Evolutionary conservation across 2,888 invertebrate species (phyloP), one percentile per base, ranked within the genome.

Genomic region (Germaria angustata): DNA sequence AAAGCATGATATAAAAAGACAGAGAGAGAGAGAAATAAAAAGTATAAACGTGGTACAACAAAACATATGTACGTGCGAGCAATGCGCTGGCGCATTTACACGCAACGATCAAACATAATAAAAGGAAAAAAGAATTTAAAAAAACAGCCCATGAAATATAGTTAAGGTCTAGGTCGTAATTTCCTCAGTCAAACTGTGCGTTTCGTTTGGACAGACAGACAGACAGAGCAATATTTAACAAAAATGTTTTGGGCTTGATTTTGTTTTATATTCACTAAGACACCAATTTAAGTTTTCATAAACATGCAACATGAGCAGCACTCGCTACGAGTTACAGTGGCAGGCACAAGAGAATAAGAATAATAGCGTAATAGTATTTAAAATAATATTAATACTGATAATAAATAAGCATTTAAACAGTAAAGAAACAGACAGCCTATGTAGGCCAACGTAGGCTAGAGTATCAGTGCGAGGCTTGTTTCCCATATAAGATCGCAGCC

Each of bases 141-240:
- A 61, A 75, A 59, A 20, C 13, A 65, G 20, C 28, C 51, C 55
- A 61, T 46, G 66, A 80, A 73, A 75, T 75, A 51, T 51, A 28
- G 71, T 69, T 81, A 81, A 81, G 81, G 81, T 81, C 77, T 78
- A 81, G 77, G 81, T 73, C 77, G 77, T 72, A 71, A 81, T 77
- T 81, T 65, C 68, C 39, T 76, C 57, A 66, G 59, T 76, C 57
- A 66, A 51, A 51, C 36, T 22, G 36, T 51, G 17, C 39, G 34
- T 24, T 34, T 32, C 22, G n/a, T n/a, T 4, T 41, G 28, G n/a
- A n/a, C n/a, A n/a, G n/a, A 20, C 36, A 24, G 34, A 44, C 63
- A 8, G 32, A 65, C 63, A 46, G 13, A 20, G 46, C 17, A 53
- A 28, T 41, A 55, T 76, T 68, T 76, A 34, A 39, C 49, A 66